Conservation (phyloP, 30 jellyfish, hydroid and myxozoan genomes). For the Pelagia noctiluca region DNA sequence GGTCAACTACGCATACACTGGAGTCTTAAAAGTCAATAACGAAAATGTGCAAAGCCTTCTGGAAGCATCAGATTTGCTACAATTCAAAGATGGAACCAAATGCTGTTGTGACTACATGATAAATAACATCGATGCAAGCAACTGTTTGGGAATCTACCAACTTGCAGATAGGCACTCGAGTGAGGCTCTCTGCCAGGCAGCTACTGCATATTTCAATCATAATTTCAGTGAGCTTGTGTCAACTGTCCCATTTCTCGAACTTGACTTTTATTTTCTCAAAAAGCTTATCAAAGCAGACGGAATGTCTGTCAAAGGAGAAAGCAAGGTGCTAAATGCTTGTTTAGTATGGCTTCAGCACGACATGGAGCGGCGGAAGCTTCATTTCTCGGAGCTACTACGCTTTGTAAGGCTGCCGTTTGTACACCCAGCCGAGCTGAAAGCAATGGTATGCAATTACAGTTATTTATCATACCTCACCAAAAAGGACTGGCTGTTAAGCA, state of each 20-base stretch:
- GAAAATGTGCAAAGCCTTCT: conserved; percentile 74
- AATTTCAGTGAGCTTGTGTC: conserved; percentile 44
- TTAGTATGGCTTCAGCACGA: conserved; percentile 66
- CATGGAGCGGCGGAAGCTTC: conserved; percentile 14
- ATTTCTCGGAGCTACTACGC: conserved; percentile 29
- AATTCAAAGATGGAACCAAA: conserved; percentile 65
- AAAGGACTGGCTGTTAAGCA: conserved; percentile 3
- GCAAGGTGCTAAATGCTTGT: conserved; percentile 55
- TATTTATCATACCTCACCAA: neutral
- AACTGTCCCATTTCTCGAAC: conserved; percentile 40
- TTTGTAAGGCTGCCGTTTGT: conserved; percentile 67
- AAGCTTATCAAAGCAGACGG: conserved; percentile 59
- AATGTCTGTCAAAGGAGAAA: conserved; percentile 50
- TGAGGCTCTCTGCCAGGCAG: conserved; percentile 14
- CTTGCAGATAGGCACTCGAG: conserved; percentile 71
- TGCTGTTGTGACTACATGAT: conserved; percentile 73
- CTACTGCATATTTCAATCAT: conserved; percentile 49
- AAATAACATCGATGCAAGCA: conserved; percentile 57
- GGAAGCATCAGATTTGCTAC: conserved; percentile 91
- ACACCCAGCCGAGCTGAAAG: conserved; percentile 57
- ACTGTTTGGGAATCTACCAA: conserved; percentile 77
- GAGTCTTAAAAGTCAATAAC: conserved; percentile 43
- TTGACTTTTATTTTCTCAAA: conserved; percentile 22
- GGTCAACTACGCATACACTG: conserved; percentile 82
- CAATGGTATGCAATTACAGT: neutral